These are phyloP conservation scores for Ametastegia equiseti DNA, from an alignment of 2,888 invertebrate genomes.

Conservation along the genomic window DNA sequence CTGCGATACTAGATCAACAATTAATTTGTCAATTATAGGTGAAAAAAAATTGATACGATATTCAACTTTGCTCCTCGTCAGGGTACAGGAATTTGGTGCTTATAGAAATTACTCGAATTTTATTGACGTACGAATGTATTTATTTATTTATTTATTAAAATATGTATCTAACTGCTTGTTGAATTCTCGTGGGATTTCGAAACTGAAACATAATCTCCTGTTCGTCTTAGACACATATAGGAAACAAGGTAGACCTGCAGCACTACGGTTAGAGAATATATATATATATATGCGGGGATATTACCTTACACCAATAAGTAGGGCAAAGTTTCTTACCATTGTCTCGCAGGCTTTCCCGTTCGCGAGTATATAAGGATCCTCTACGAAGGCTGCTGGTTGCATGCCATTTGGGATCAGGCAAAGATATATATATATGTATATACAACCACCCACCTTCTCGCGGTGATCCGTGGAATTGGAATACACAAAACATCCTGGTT, in stretches of 20 bases:
- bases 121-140: no score
- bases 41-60: no score
- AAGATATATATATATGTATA: no score
- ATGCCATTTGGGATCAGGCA: constrained; percentile 17
- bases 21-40: no score
- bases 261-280: background rate
- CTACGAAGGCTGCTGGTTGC: no score
- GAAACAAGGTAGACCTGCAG: background rate
- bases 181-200: background rate
- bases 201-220: background rate
- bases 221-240: background rate
- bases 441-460: no score
- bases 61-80: no score
- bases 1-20: no score
- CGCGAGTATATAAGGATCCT: background rate
- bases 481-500: constrained; percentile 17
- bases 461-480: constrained; percentile 23
- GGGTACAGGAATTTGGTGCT: no score
- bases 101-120: no score
- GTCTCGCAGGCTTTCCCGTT: background rate
- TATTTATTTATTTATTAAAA: no score
- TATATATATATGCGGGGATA: background rate
- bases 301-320: constrained; percentile 27
- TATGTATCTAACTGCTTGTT: background rate
- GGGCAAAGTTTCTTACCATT: constrained; percentile 36